A percentile compares a stretch with the other conserved stretches of the same genome.
Conservation (phyloP, 2,113 vertebrate species). For the Eleginops maclovinus region DNA sequence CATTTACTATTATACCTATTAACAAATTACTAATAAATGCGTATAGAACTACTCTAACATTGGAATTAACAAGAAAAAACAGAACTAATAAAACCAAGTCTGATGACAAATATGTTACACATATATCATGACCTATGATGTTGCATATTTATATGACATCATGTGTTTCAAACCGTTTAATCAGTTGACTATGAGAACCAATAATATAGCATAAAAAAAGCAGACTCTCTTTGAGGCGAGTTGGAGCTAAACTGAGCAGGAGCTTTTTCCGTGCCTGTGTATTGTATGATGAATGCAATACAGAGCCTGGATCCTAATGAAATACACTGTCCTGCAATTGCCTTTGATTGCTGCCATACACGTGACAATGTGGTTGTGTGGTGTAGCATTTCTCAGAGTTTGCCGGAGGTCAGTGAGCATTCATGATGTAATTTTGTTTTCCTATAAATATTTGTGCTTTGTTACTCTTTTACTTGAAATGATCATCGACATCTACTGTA, state of each 20-base stretch:
- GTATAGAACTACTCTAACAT: constrained; percentile 47
- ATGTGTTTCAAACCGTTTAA: constrained; percentile 18
- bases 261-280: constrained; percentile 11
- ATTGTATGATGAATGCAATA: constrained; percentile 46
- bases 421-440: constrained; percentile 33
- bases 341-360: constrained; percentile 48
- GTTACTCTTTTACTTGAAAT: constrained; percentile 61
- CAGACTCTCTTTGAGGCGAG: constrained; percentile 8
- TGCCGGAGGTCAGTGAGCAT: constrained; percentile 32
- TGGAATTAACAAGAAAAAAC: constrained; percentile 45
- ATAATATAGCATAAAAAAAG: not conserved
- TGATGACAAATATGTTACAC: constrained; percentile 21
- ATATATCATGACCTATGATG: constrained; percentile 28
- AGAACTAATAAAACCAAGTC: constrained; percentile 13
- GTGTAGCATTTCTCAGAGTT: constrained; percentile 38
- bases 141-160: constrained; percentile 37
- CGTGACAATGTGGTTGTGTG: constrained; percentile 39
- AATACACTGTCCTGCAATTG: constrained; percentile 26
- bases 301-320: constrained; percentile 41
- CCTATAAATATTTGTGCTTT: constrained; percentile 35
- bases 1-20: constrained; percentile 18
- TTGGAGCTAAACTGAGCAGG: constrained; percentile 37
- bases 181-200: constrained; percentile 9
- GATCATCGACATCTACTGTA: constrained; percentile 43
- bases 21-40: constrained; percentile 63